These are phyloP conservation scores for Ceratoteleas bidentatus DNA, from an alignment of 1,140 invertebrate species.

Conservation along the genomic window DNA sequence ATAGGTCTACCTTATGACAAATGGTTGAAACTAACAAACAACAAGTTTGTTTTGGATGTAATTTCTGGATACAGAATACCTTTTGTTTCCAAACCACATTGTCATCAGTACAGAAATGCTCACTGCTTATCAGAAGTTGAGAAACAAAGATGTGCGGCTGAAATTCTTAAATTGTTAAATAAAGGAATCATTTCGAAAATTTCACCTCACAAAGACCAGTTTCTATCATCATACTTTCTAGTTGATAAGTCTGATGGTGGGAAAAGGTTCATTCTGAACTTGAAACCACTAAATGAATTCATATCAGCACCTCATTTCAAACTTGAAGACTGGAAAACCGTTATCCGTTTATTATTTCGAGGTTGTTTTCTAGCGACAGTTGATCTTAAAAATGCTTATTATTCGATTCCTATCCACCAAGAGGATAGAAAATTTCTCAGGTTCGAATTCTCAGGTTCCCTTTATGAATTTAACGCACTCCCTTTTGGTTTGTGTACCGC, in stretches of 20 bases:
- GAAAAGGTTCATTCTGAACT: conserved; percentile 27
- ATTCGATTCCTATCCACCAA: neutral
- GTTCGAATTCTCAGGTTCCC: neutral
- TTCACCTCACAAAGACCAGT: neutral
- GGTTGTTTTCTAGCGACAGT: neutral
- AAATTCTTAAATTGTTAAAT: neutral
- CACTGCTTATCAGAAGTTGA: no score
- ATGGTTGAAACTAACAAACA: neutral
- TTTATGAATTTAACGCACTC: conserved; percentile 29
- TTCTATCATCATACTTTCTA: conserved; percentile 1
- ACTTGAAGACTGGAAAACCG: conserved; percentile 15
- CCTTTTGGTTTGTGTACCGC: conserved; percentile 15
- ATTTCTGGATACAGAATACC: neutral
- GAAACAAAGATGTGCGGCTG: neutral
- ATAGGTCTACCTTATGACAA: neutral
- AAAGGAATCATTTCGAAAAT: conserved; percentile 8
- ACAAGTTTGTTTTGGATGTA: neutral
- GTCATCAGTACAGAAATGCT: no score
- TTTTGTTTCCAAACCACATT: neutral
- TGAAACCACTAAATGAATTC: conserved; percentile 12
- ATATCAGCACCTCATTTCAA: conserved; percentile 19
- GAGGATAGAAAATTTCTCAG: conserved; percentile 6
- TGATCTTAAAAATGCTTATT: conserved; percentile 3
- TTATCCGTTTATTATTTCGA: neutral
- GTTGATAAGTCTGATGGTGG: conserved; percentile 8